phyloP scores from a whole-genome alignment of 37 sponge, comb jelly and placozoan genomes.

The Aphrocallistes beatrix region DNA sequence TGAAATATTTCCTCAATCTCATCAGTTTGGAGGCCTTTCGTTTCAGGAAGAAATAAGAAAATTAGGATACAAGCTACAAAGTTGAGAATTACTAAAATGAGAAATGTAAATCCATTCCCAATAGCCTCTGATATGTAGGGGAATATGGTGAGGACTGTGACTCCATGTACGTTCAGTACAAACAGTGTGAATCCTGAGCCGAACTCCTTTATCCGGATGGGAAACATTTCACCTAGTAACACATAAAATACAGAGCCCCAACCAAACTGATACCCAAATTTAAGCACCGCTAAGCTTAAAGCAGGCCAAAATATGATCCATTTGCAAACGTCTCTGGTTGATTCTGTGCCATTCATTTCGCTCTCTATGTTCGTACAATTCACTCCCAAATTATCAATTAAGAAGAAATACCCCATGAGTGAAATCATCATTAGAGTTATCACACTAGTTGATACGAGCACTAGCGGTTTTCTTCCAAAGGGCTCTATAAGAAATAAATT shows the following conservation, averaged over 20 bases:
- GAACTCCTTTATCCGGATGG: neutral
- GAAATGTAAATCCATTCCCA: neutral
- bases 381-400: neutral
- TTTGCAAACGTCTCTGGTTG: neutral
- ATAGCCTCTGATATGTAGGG: neutral
- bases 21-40: neutral
- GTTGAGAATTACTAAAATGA: neutral
- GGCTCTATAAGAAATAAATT: neutral
- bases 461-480: neutral
- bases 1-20: slow-evolving; percentile 10
- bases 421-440: neutral
- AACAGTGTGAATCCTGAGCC: neutral
- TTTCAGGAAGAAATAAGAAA: neutral
- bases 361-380: neutral
- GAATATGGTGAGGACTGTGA: neutral
- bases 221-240: neutral
- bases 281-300: neutral
- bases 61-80: neutral
- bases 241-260: neutral
- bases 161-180: neutral
- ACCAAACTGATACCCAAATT: neutral
- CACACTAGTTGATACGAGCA: neutral
- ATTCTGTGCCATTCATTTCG: neutral
- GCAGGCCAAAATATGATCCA: neutral
- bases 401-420: neutral